Evolutionary conservation across 2,888 invertebrate species (phyloP).

Genomic region (Apodemia duryi): DNA sequence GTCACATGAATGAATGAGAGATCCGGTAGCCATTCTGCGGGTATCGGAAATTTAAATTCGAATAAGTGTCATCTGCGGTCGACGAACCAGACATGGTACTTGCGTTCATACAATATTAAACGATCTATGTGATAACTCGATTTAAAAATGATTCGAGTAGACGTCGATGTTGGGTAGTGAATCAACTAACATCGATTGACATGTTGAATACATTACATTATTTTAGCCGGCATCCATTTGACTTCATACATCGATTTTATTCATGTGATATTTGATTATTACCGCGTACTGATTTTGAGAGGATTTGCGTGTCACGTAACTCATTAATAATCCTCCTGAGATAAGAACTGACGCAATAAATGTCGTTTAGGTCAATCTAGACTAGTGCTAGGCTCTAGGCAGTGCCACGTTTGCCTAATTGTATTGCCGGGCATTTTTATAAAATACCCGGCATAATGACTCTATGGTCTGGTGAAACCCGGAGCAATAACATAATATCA

Average conservation of each 20-base stretch:
- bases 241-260: neutral
- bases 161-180: slow-evolving; percentile 14
- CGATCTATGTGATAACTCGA: slow-evolving; percentile 28
- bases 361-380: neutral
- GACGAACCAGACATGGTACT: slow-evolving; percentile 34
- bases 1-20: slow-evolving; percentile 37
- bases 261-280: neutral
- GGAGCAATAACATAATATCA: no score
- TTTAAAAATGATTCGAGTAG: slow-evolving; percentile 25
- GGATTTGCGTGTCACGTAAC: neutral
- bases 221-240: neutral
- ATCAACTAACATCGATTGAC: slow-evolving; percentile 15
- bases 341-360: neutral
- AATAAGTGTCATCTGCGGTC: slow-evolving; percentile 38
- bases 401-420: no score
- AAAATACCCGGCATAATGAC: no score
- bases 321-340: neutral
- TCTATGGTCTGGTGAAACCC: no score
- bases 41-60: slow-evolving; percentile 40
- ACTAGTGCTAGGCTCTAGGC: no score
- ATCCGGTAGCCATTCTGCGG: slow-evolving; percentile 28
- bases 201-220: slow-evolving; percentile 17
- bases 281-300: neutral
- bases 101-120: slow-evolving; percentile 33
- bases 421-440: no score